Conservation (phyloP, 92 coral and sea anemone genomes). For the Galaxea fascicularis region DNA sequence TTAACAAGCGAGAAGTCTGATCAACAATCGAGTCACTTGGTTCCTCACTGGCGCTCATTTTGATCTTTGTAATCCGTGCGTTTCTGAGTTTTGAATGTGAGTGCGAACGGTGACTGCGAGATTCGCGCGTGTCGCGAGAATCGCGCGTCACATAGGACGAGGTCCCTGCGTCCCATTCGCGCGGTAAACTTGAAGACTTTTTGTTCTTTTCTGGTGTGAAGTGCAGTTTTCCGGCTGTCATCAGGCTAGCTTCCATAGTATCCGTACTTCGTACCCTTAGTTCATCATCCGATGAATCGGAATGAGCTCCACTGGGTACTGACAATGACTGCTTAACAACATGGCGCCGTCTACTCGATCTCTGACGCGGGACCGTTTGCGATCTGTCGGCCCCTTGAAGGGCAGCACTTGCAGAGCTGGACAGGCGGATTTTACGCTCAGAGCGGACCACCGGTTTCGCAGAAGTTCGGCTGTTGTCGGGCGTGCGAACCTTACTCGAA, state of each 20-base stretch:
- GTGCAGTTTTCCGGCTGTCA: slow-evolving; percentile 37
- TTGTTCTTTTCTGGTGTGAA: slow-evolving; percentile 60
- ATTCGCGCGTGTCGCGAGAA: slow-evolving; percentile 22
- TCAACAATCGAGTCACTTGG: slow-evolving; percentile 83
- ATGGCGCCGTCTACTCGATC: slow-evolving; percentile 71
- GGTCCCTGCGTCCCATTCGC: slow-evolving; percentile 66
- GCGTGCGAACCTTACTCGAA: slow-evolving; percentile 52
- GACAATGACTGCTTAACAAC: slow-evolving; percentile 51
- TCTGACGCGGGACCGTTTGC: slow-evolving; percentile 79
- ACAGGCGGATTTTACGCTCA: slow-evolving; percentile 81
- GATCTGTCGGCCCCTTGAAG: slow-evolving; percentile 64
- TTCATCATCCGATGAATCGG: slow-evolving; percentile 87
- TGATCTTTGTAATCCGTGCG: slow-evolving; percentile 81
- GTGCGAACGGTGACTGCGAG: slow-evolving; percentile 57
- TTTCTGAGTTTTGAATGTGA: slow-evolving; percentile 70
- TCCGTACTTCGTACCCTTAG: slow-evolving; percentile 52
- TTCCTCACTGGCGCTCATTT: slow-evolving; percentile 78
- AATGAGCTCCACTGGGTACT: slow-evolving; percentile 36
- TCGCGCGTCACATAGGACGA: slow-evolving; percentile 33
- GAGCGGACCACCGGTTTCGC: slow-evolving; percentile 87
- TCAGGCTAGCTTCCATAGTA: slow-evolving; percentile 25
- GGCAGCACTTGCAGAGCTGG: slow-evolving; percentile 57
- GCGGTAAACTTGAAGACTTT: slow-evolving; percentile 82
- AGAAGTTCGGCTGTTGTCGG: slow-evolving; percentile 50
- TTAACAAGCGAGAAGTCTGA: slow-evolving; percentile 83